Evolutionary conservation across 1,140 invertebrate species (phyloP).

Genomic region (Acromyrmex charruanus): DNA sequence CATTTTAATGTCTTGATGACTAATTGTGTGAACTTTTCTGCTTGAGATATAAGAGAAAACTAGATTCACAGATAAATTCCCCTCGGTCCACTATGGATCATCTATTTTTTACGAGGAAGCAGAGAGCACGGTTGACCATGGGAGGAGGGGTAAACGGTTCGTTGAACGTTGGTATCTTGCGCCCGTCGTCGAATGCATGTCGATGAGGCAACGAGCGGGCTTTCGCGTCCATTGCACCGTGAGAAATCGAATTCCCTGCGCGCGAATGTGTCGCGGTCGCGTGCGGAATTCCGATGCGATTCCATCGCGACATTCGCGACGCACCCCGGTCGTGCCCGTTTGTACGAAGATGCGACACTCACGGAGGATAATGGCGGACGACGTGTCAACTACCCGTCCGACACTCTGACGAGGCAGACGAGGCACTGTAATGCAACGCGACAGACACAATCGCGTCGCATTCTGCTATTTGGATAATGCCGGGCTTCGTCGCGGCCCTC

Average conservation of each 20-base stretch:
- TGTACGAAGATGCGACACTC: not conserved
- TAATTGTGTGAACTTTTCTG: too few species aligned
- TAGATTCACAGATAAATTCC: conserved; percentile 28
- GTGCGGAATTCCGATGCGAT: conserved; percentile 45
- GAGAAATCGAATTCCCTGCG: conserved; percentile 64
- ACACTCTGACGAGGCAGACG: not conserved
- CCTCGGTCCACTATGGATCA: conserved; percentile 39
- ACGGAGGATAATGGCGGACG: conserved; percentile 8
- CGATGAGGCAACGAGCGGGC: conserved; percentile 68
- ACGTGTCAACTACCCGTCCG: conserved; percentile 15
- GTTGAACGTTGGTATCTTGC: conserved; percentile 75
- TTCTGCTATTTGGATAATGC: conserved; percentile 66
- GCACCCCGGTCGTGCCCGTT: conserved; percentile 16
- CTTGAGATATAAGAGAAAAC: not conserved
- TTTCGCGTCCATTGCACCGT: conserved; percentile 19
- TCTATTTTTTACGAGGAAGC: conserved; percentile 22
- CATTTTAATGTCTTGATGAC: too few species aligned
- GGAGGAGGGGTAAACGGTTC: conserved; percentile 71
- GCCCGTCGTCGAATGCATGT: conserved; percentile 77
- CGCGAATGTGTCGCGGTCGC: conserved; percentile 60
- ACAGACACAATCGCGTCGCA: conserved; percentile 11
- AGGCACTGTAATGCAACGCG: not conserved
- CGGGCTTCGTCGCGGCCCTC: not conserved
- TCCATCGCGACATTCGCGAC: not conserved
- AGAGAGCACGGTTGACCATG: conserved; percentile 5